Base-by-base conservation (phyloP, 2,888 invertebrate species). In the Hermaeophaga mercurialis region DNA sequence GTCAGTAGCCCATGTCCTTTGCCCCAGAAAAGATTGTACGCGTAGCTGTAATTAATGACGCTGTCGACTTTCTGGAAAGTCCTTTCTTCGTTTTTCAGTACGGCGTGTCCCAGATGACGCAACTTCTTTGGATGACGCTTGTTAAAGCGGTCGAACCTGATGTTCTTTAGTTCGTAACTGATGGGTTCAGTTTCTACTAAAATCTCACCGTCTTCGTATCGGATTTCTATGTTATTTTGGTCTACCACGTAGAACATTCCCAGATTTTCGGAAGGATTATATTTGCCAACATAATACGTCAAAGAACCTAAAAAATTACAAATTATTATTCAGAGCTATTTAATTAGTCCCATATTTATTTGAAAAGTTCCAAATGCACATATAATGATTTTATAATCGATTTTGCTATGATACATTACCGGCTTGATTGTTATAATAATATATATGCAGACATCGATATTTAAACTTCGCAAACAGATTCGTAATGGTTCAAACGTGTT, bases 171-270 rank as follows among this genome's bases (percentile, higher is more conserved):
- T 74, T 90, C 89, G 73, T 94, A 94, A 54, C 84, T 81, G 26
- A 84, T 80, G 1, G 93, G 92, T 74, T 92, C 92, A 0, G 87
- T 85, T 79, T 93, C 93, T 5, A 89, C 84, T 18, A 94, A 79
- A 45, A 94, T 83, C 72, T 92, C 89, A 0, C 91, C 91, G 43
- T 82, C 83, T 56, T 82, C 83, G 69, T 81, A 83, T 38, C 80
- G 79, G 54, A 81, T 66, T 67, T 84, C 83, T 59, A 82, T 82
- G 43, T 82, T 80, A 55, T 84, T 79, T 55, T 85, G 84, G 69
- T 87, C 85, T 54, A 87, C 85, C 26, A 88, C 85, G 62, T 83
- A 81, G 62, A 90, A 83, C 67, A 84, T 84, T 7, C 91, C 91
- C 47, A 89, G 80, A 48, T 81, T 83, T 61, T 84, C 84, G 63